Conservation (phyloP, 53 echinoderm and acorn worm genomes). For the Arbacia lixula region DNA sequence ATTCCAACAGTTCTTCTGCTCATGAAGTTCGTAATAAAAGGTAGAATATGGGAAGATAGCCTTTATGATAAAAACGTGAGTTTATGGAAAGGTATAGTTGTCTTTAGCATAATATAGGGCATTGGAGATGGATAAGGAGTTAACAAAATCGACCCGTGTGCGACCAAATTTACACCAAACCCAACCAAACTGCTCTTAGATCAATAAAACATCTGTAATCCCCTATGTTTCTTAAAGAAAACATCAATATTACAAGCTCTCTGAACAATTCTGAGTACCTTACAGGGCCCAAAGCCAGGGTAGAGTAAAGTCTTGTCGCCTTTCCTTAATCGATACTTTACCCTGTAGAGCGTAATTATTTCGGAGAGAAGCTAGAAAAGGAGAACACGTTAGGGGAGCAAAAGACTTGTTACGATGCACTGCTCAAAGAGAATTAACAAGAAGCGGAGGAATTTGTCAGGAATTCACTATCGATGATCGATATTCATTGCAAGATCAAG, state of each 20-base stretch:
- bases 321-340: constrained; percentile 33
- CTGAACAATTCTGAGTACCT: neutral
- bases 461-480: constrained; percentile 36
- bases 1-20: too few species aligned
- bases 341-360: constrained; percentile 44
- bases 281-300: neutral
- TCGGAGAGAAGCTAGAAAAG: constrained; percentile 14
- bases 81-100: too few species aligned
- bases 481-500: constrained; percentile 38
- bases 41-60: too few species aligned
- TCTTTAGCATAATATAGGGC: too few species aligned
- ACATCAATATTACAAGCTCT: constrained; percentile 42
- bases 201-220: constrained; percentile 54
- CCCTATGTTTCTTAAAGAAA: constrained; percentile 42
- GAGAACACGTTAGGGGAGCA: neutral
- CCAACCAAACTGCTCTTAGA: neutral
- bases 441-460: constrained; percentile 13
- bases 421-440: constrained; percentile 15
- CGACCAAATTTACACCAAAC: too few species aligned
- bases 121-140: too few species aligned
- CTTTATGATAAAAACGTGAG: too few species aligned
- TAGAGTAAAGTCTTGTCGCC: constrained; percentile 2
- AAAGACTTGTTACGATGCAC: neutral
- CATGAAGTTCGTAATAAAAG: too few species aligned
- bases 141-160: too few species aligned